A percentile compares a stretch with the other conserved stretches of the same genome.
Conservation (phyloP, 1,140 invertebrate genomes). For the Physella acuta region DNA sequence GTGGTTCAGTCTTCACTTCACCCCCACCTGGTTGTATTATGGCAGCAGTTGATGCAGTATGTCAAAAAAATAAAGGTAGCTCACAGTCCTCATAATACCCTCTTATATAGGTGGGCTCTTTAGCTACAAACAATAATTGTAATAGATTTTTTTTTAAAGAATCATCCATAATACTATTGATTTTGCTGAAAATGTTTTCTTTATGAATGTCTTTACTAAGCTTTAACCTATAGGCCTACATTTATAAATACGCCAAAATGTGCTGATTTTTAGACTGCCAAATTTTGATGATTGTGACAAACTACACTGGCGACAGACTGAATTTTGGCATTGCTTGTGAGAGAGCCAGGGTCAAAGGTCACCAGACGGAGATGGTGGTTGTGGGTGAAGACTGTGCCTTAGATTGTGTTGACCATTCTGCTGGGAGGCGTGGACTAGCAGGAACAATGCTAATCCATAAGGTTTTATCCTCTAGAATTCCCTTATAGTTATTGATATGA, state of each 20-base stretch:
- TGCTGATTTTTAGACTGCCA: conserved; percentile 61
- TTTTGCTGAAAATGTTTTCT: no score
- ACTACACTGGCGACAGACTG: conserved; percentile 85
- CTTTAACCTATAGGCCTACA: no score
- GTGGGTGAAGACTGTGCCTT: conserved; percentile 76
- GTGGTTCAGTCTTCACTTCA: conserved; percentile 78
- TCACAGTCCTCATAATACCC: no score
- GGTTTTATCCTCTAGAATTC: no score
- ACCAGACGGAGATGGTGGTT: conserved; percentile 70
- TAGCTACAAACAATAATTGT: no score
- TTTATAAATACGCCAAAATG: background rate
- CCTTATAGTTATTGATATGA: no score
- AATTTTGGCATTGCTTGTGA: conserved; percentile 84
- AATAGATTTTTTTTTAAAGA: no score
- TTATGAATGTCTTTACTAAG: no score
- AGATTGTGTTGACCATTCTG: conserved; percentile 58
- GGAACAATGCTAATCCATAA: conserved; percentile 75
- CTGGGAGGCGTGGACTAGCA: conserved; percentile 74
- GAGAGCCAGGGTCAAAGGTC: conserved; percentile 68
- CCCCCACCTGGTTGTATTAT: conserved; percentile 73
- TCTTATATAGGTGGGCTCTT: no score
- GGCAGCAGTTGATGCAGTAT: conserved; percentile 67
- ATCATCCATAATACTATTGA: no score
- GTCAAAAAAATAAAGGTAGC: conserved; percentile 44
- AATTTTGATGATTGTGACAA: conserved; percentile 74